Conservation (phyloP, 2,888 invertebrate species). For the Rhorus exstirpatorius region DNA sequence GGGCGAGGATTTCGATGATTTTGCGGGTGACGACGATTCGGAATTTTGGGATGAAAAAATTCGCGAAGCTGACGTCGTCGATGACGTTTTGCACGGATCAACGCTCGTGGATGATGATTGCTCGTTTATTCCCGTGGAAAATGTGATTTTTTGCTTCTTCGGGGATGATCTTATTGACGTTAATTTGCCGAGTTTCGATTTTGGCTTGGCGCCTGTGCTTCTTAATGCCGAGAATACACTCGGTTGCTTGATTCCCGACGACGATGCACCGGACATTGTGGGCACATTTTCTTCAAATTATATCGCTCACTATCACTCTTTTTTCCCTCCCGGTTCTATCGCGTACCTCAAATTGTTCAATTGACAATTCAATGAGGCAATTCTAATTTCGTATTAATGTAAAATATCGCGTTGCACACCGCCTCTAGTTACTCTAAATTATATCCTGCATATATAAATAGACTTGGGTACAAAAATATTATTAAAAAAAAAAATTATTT, state of each 20-base stretch:
- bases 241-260: constrained; percentile 76
- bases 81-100: constrained; percentile 15
- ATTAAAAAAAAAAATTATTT: neutral
- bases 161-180: constrained; percentile 72
- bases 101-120: constrained; percentile 28
- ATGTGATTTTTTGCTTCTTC: constrained; percentile 67
- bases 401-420: no score
- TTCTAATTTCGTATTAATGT: no score
- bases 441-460: no score
- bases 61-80: constrained; percentile 33
- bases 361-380: no score
- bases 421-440: no score
- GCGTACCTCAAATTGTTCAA: neutral
- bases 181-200: constrained; percentile 75
- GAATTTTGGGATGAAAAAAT: constrained; percentile 44
- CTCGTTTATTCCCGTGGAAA: constrained; percentile 31
- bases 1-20: constrained; percentile 66
- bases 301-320: constrained; percentile 32
- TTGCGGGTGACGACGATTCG: constrained; percentile 58
- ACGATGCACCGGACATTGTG: constrained; percentile 75
- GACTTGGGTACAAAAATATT: no score
- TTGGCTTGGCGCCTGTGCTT: constrained; percentile 79
- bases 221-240: constrained; percentile 68
- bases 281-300: constrained; percentile 73
- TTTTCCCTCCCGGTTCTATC: neutral